Conservation (phyloP, 2,888 invertebrate species). For the Tenthredo scrophulariae region DNA sequence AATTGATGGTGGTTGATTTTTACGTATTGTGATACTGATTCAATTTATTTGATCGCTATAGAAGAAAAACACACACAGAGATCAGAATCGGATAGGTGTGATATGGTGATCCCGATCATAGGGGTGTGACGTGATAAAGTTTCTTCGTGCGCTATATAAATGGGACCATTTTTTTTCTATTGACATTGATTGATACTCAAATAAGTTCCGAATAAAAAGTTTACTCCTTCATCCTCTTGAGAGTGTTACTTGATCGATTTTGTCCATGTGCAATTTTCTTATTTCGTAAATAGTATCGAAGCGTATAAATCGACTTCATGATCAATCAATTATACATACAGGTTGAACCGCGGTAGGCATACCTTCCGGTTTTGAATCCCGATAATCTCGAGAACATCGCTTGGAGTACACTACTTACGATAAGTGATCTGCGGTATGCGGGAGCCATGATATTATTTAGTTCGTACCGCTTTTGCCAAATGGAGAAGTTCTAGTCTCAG, state of each 20-base stretch:
- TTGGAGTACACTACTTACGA: background rate
- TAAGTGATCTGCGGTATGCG: background rate
- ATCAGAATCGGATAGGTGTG: background rate
- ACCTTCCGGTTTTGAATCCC: background rate
- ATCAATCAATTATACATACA: background rate
- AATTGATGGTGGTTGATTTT: conserved; percentile 14
- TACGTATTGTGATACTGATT: background rate
- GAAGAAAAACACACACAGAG: background rate
- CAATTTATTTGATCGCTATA: conserved; percentile 6
- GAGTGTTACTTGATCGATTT: background rate
- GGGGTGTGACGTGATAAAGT: conserved; percentile 1
- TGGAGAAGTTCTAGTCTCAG: background rate
- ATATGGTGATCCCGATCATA: background rate
- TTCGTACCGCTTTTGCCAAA: conserved; percentile 8
- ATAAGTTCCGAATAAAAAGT: background rate
- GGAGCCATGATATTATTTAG: conserved; percentile 25
- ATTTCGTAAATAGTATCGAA: background rate
- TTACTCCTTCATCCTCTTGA: background rate
- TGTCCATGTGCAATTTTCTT: background rate
- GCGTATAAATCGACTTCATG: background rate
- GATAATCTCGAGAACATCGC: background rate
- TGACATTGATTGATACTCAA: conserved; percentile 25
- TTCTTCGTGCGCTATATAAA: conserved; percentile 2
- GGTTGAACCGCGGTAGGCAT: background rate
- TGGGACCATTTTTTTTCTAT: background rate